These are phyloP conservation scores for Steinernema khuongi DNA, from an alignment of 1,140 invertebrate genomes.

Conservation along the genomic window DNA sequence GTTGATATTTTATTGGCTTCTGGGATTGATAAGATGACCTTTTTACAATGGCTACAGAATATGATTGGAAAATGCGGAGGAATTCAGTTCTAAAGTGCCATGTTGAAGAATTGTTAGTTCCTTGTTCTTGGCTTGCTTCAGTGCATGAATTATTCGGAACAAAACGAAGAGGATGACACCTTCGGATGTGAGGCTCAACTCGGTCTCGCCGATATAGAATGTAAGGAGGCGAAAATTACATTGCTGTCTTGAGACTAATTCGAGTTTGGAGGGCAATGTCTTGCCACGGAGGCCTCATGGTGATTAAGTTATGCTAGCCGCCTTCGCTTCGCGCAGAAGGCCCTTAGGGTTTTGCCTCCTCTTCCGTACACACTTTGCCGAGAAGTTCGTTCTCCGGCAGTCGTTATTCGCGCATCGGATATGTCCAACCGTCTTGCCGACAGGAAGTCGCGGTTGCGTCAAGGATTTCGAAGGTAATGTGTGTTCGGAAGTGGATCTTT, in stretches of 20 bases:
- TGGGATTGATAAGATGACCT: too few species aligned
- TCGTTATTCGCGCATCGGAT: neutral
- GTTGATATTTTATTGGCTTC: too few species aligned
- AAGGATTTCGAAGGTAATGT: neutral
- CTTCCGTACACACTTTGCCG: neutral
- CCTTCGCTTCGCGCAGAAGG: slow-evolving; percentile 10
- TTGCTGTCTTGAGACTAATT: slow-evolving; percentile 11
- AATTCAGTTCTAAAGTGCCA: too few species aligned
- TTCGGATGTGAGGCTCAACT: too few species aligned
- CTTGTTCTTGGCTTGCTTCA: too few species aligned
- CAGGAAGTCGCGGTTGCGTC: neutral
- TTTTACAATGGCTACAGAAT: too few species aligned
- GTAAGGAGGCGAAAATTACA: slow-evolving; percentile 6
- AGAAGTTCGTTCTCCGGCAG: too few species aligned
- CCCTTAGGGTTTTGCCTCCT: slow-evolving; percentile 6
- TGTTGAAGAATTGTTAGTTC: too few species aligned
- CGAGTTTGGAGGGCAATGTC: slow-evolving; percentile 9
- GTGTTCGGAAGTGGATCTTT: neutral
- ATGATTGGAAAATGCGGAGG: too few species aligned
- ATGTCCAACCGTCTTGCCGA: neutral
- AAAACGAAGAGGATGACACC: too few species aligned
- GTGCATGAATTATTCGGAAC: too few species aligned
- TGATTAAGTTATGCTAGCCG: slow-evolving; percentile 2
- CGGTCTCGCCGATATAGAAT: neutral
- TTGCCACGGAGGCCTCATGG: neutral